A percentile compares a stretch with the other conserved stretches of the same genome.
These are phyloP conservation scores for Anser cygnoides DNA, from an alignment of 2,113 vertebrate species.

Conservation along the genomic window DNA sequence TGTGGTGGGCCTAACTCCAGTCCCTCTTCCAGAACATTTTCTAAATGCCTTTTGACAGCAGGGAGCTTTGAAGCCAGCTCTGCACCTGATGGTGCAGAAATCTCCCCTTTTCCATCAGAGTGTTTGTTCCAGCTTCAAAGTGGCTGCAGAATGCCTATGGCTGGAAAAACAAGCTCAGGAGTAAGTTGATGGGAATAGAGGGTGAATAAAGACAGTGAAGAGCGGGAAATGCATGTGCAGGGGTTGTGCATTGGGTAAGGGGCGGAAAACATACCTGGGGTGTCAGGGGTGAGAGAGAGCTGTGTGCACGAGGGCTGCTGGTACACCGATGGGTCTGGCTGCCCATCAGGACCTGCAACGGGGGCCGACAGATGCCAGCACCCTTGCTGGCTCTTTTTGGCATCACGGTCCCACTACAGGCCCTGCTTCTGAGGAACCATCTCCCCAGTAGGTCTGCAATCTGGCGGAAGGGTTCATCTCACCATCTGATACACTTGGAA, in stretches of 20 bases:
- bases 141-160: neutral
- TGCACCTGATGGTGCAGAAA: neutral
- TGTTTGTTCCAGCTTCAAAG: neutral
- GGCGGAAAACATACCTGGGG: neutral
- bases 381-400: neutral
- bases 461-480: neutral
- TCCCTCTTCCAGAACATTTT: neutral
- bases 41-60: neutral
- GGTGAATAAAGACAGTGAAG: neutral
- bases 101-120: neutral
- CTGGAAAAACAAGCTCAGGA: neutral
- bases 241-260: neutral
- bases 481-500: neutral
- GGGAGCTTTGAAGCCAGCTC: neutral
- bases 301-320: neutral
- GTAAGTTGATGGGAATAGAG: neutral
- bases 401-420: rapidly evolving
- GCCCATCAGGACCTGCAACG: rapidly evolving
- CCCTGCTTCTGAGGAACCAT: neutral
- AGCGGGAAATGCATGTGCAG: neutral
- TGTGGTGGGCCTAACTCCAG: neutral
- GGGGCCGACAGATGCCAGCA: neutral
- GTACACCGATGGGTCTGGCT: neutral
- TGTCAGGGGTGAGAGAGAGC: neutral
- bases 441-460: neutral